Conservation (phyloP, 2,888 invertebrate species). For the Mythimna impura region DNA sequence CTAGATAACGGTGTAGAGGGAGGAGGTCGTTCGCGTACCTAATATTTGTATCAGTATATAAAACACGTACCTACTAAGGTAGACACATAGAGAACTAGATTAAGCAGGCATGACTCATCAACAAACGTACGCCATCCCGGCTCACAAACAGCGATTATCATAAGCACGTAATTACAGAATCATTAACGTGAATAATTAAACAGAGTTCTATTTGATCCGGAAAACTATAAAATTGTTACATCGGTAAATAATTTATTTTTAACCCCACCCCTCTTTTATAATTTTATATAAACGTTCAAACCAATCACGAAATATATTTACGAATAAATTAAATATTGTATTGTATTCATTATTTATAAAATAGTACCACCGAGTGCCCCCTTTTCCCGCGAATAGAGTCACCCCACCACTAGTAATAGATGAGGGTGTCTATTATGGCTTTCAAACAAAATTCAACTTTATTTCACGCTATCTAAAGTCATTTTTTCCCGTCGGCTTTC, state of each 20-base stretch:
- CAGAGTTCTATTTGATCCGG: slow-evolving; percentile 28
- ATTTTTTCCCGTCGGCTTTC: slow-evolving; percentile 2
- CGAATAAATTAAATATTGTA: slow-evolving; percentile 71
- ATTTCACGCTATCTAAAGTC: not conserved
- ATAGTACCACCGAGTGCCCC: slow-evolving; percentile 56
- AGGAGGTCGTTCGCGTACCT: no score
- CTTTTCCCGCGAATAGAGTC: slow-evolving; percentile 62
- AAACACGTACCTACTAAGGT: no score
- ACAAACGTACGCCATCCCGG: slow-evolving; percentile 1
- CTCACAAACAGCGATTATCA: slow-evolving; percentile 37
- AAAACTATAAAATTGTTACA: slow-evolving; percentile 53
- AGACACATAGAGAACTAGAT: no score
- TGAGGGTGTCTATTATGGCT: slow-evolving; percentile 70
- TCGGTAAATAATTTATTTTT: slow-evolving; percentile 51
- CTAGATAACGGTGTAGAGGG: no score
- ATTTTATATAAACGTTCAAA: slow-evolving; percentile 62
- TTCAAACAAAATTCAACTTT: slow-evolving; percentile 47
- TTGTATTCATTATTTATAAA: slow-evolving; percentile 64
- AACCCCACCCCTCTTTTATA: slow-evolving; percentile 57
- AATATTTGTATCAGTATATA: no score
- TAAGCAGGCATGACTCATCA: not conserved
- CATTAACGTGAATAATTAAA: slow-evolving; percentile 46
- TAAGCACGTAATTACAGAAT: slow-evolving; percentile 51
- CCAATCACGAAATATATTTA: slow-evolving; percentile 69
- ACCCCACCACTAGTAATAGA: slow-evolving; percentile 77